Percentiles rank a stretch among this genome's conserved stretches.
Conservation (phyloP, 1,140 invertebrate species). For the Pomacea maculata region DNA sequence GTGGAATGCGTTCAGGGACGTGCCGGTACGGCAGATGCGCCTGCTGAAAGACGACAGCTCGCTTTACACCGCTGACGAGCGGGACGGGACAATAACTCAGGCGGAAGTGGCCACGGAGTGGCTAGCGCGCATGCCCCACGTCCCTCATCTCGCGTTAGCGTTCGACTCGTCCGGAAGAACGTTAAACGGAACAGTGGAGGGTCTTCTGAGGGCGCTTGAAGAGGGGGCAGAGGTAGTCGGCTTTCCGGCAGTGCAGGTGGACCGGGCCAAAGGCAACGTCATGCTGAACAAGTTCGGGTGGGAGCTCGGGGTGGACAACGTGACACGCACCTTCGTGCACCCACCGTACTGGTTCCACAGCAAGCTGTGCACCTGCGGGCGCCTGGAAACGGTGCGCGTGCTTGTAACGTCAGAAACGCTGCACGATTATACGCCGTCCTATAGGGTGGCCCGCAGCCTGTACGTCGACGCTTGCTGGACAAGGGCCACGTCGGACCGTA, state of each 20-base stretch:
- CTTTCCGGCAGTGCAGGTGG: background rate
- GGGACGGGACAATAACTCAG: background rate
- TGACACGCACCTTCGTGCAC: background rate
- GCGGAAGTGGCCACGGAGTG: background rate
- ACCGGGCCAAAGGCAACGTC: background rate
- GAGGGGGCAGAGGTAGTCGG: background rate
- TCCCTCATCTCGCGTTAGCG: background rate
- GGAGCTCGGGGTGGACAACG: background rate
- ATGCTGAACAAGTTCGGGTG: background rate
- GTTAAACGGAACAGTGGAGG: background rate
- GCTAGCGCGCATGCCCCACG: conserved; percentile 1
- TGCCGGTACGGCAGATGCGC: background rate
- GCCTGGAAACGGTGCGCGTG: too few relatives aligned
- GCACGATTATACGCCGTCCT: background rate
- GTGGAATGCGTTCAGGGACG: background rate
- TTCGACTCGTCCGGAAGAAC: background rate
- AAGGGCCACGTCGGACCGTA: background rate
- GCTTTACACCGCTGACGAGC: background rate
- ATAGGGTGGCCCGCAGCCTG: background rate
- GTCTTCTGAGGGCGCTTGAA: background rate
- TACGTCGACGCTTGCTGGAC: background rate
- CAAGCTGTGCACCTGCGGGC: too few relatives aligned
- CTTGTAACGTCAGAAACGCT: background rate
- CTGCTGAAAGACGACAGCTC: background rate
- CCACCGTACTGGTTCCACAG: background rate